phyloP scores from a whole-genome alignment of 1,140 invertebrate genomes.

The Ostrea edulis region DNA sequence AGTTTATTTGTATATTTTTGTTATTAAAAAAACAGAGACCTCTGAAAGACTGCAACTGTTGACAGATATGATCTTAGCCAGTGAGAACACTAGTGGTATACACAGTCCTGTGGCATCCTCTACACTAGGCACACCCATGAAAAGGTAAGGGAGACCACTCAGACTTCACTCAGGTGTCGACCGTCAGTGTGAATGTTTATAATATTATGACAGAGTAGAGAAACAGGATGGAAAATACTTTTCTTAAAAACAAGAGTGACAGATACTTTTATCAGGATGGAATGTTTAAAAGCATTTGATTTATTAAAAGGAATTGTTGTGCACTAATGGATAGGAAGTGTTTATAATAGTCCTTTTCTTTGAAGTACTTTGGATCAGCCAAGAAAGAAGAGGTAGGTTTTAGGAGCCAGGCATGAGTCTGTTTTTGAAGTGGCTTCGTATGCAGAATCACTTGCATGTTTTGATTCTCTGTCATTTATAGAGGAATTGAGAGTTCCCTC shows the following conservation, averaged over 20 bases:
- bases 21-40: not conserved
- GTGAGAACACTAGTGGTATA: conserved; percentile 18
- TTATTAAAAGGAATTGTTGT: not conserved
- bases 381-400: conserved; percentile 30
- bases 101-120: conserved; percentile 41
- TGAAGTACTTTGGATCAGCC: conserved; percentile 12
- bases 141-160: conserved; percentile 39
- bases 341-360: conserved; percentile 2
- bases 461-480: not conserved
- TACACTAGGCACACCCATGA: conserved; percentile 45
- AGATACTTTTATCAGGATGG: not conserved
- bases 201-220: too few species aligned
- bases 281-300: not conserved
- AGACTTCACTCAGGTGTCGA: not conserved
- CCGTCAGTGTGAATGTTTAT: not conserved
- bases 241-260: not conserved
- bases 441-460: not conserved
- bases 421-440: not conserved
- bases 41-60: conserved; percentile 14
- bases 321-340: not conserved
- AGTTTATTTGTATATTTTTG: too few species aligned
- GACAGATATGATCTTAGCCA: conserved; percentile 19
- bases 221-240: too few species aligned
- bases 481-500: not conserved
- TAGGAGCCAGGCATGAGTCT: conserved; percentile 21